Evolutionary conservation across 2,113 vertebrate genomes (phyloP).

Genomic region (Gnathonemus longibarbis): DNA sequence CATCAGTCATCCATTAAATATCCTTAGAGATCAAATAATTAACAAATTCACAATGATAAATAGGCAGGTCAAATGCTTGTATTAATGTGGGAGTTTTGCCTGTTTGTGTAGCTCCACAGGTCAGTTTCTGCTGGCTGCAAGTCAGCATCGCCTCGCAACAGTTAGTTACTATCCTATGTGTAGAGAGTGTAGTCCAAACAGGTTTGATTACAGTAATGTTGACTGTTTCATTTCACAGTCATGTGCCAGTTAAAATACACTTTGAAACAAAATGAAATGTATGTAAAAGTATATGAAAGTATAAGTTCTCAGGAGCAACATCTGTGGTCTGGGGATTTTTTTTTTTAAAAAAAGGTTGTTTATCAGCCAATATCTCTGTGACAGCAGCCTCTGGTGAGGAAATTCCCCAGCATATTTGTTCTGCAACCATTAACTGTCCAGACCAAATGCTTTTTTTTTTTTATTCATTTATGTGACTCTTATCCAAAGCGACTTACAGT

Average conservation of each 20-base stretch:
- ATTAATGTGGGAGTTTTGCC: not conserved
- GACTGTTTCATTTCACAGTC: not conserved
- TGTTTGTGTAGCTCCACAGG: not conserved
- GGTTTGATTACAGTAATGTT: not conserved
- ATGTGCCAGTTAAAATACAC: not conserved
- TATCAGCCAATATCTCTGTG: not conserved
- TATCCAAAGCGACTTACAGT: not conserved
- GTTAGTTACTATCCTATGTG: not conserved
- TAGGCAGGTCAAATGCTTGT: not conserved
- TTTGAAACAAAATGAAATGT: not conserved
- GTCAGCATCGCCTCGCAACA: not conserved
- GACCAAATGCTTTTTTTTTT: not conserved
- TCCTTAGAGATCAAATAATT: not conserved
- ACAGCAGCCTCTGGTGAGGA: slow-evolving; percentile 6
- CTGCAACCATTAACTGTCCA: slow-evolving; percentile 14
- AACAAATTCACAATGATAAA: not conserved
- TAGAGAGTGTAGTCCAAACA: not conserved
- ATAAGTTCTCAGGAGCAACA: not conserved
- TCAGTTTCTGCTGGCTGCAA: not conserved
- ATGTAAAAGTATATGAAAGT: not conserved
- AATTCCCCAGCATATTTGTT: not conserved
- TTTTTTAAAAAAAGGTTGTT: slow-evolving; percentile 11
- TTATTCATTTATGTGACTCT: not conserved
- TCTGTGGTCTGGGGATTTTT: not conserved
- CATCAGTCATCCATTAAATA: not conserved